These are phyloP conservation scores for Dermatemys mawii DNA, from an alignment of 2,113 vertebrate species.

Conservation along the genomic window DNA sequence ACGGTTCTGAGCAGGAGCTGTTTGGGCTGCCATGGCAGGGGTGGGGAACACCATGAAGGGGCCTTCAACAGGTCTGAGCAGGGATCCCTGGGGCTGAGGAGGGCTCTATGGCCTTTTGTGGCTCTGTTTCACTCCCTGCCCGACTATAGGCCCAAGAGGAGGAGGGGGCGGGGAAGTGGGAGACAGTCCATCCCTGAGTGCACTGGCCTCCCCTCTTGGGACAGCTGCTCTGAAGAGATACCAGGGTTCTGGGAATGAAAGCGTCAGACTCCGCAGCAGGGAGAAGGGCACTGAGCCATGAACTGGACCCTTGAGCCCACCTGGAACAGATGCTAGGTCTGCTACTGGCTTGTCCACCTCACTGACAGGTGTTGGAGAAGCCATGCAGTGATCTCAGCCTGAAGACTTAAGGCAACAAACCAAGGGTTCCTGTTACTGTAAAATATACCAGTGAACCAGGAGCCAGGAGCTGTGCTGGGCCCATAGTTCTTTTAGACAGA, in stretches of 20 bases:
- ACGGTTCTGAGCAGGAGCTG: background rate
- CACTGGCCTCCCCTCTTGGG: background rate
- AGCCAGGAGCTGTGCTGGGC: background rate
- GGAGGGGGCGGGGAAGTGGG: background rate
- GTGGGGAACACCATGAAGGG: background rate
- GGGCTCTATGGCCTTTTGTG: background rate
- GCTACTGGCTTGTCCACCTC: background rate
- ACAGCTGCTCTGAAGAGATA: background rate
- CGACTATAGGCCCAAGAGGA: background rate
- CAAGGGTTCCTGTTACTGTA: background rate
- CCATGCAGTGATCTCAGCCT: background rate
- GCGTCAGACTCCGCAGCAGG: background rate
- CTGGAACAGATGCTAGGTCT: background rate
- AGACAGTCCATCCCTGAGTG: background rate
- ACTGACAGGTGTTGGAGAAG: background rate
- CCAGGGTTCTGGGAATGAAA: background rate
- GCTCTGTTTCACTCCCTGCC: too few relatives aligned
- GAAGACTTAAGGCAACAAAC: background rate
- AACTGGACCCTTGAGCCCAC: background rate
- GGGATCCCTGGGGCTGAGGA: background rate
- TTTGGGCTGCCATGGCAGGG: background rate
- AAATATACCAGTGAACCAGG: background rate
- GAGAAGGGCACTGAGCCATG: too few relatives aligned
- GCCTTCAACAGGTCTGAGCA: background rate
- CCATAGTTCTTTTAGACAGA: background rate